phyloP scores from a whole-genome alignment of 2,797 vertebrate species.

The Catharus ustulatus region DNA sequence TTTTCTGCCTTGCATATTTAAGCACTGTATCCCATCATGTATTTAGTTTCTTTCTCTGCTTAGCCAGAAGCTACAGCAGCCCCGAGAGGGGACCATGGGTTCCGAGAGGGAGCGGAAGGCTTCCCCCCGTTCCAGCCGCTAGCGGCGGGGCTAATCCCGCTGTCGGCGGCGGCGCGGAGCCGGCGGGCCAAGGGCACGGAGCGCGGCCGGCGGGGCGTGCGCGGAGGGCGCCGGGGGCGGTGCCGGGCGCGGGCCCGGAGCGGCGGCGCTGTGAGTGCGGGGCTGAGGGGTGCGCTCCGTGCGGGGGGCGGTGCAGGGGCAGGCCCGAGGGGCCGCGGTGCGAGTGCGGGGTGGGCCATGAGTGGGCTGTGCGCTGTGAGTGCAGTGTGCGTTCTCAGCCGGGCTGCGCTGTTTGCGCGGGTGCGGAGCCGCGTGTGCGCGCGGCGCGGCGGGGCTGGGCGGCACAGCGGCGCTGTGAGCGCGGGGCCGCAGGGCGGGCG shows the following conservation, averaged over 20 bases:
- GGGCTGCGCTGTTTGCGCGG: no score
- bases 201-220: neutral
- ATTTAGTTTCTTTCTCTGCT: no score
- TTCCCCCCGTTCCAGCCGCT: fast-evolving
- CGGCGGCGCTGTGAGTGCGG: neutral
- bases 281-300: neutral
- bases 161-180: no score
- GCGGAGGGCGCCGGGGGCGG: neutral
- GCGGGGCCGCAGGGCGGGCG: no score
- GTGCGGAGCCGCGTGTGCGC: neutral
- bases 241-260: neutral
- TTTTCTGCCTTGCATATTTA: neutral
- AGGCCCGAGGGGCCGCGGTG: no score
- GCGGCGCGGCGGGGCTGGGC: neutral
- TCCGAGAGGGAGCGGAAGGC: fast-evolving
- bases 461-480: no score
- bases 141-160: neutral
- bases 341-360: no score
- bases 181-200: neutral
- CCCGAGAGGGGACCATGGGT: fast-evolving
- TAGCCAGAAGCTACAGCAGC: neutral
- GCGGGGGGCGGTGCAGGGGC: no score
- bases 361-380: no score
- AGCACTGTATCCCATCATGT: neutral
- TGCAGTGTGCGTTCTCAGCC: no score